Base-by-base conservation (phyloP, 2,797 vertebrate genomes). In the Dromococcyx pavoninus region DNA sequence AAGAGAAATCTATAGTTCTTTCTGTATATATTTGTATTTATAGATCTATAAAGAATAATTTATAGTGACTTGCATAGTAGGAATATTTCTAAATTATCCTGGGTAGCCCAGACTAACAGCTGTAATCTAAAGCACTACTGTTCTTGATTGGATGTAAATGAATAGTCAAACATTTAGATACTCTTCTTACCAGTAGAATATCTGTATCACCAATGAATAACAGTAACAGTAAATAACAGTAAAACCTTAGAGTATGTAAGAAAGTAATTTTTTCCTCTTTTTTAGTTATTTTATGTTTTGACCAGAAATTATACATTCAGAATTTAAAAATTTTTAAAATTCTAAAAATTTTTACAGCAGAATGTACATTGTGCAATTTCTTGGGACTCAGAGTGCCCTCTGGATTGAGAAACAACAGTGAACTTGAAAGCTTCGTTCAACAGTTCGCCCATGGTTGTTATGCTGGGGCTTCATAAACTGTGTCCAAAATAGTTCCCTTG, bases 221-320 rank as follows among this genome's bases (percentile, higher is more conserved):
- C 0, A 0, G 19, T 81, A 57, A 21, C 2, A 48, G 17, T 57
- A n/a, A n/a, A n/a, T n/a, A n/a, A n/a, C n/a, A n/a, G n/a, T 56
- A 78, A 74, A n/a, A 2, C 5, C 21, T 80, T 53, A 77, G 11
- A 53, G 54, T 2, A 37, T 23, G 7, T 6, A 48, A 84, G 4
- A 77, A 70, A 57, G 28, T 15, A 12, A 13, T 48, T 32, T 13
- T 3, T 25, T 0, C 1, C 1, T n/a, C 2, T 2, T 2, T 57
- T 69, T 57, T 35, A 53, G 2, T 70, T 3, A 22, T 74, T 71
- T 81, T 0, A 22, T 28, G 4, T 28, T 79, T 12, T 60, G 32
- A 72, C 9, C 6, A 69, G 21, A 67, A 91, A 35, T 24, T 7
- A 65, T 60, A 86, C 87, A 85, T 25, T 84, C 32, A 35, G 11